Base-by-base conservation (phyloP, 1,140 invertebrate species). In the Halotydeus destructor region DNA sequence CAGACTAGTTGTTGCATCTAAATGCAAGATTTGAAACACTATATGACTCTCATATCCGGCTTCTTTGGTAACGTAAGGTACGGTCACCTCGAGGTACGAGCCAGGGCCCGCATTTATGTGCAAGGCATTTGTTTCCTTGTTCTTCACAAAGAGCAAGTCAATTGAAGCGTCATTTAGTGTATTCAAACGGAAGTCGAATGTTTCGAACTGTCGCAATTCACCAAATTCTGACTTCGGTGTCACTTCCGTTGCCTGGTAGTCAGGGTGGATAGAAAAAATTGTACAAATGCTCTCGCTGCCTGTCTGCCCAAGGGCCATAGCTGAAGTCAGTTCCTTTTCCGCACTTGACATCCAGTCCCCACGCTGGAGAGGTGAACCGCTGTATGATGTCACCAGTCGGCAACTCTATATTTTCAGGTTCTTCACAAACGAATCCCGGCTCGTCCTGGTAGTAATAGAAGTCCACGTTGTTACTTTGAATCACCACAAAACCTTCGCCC, bases 401-500 rank as follows among this genome's bases (percentile, higher is more conserved):
- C 38, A 93, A 58, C 50, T 78, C 73, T n/a, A 88, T 69, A 58
- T 81, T 72, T 48, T 88, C 79, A 3, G 83, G 84, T 54, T 83
- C 76, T 54, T 82, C 76, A 1, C 82, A 82, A 3, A 88, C 84
- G 30, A 86, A 55, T 21, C 77, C 78, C 30, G 86, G 76, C 60
- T 93, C 83, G 61, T 96, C 88, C 78, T 89, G 84, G 53, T 91
- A 93, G 58, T 85, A 91, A 60, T 94, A 93, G 21, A 93, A 62
- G 56, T 93, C 81, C 47, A 94, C 77, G 54, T 81, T 76, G 58
- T 91, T 93, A 3, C 84, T 86, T 56, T 86, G 88, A 60, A 96
- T 72, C 6, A 98, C 71, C 6, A 93, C 88, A 64, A 97, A 98
- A 3, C 89, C 91, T 65, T 96, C 85, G 16, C 86, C 88, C 88